Percentiles rank a stretch among this genome's conserved stretches.
Conservation (phyloP, 1,140 invertebrate genomes). For the Hypothenemus hampei region DNA sequence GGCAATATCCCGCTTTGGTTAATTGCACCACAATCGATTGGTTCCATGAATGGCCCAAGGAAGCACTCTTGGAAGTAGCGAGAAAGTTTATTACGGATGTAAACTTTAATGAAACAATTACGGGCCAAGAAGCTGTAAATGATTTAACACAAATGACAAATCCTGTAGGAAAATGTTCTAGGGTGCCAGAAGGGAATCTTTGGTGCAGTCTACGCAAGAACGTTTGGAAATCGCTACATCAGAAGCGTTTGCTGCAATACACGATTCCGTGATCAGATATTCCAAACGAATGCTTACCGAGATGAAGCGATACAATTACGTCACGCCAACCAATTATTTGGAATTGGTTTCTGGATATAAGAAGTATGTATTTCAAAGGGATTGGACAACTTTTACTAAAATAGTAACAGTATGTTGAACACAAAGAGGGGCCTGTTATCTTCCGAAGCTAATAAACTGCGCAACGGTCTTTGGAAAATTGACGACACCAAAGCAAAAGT, state of each 20-base stretch:
- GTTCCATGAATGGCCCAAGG: slow-evolving; percentile 81
- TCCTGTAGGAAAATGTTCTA: slow-evolving; percentile 7
- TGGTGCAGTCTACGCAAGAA: slow-evolving; percentile 55
- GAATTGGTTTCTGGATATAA: slow-evolving; percentile 79
- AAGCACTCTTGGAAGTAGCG: slow-evolving; percentile 80
- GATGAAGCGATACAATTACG: slow-evolving; percentile 77
- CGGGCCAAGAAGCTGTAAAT: slow-evolving; percentile 49
- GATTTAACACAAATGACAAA: neutral
- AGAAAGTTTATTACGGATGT: slow-evolving; percentile 64
- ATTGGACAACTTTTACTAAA: neutral
- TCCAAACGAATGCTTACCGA: slow-evolving; percentile 67
- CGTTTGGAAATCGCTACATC: slow-evolving; percentile 57
- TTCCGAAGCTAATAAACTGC: slow-evolving; percentile 64
- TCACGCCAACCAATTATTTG: slow-evolving; percentile 79
- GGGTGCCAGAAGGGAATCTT: slow-evolving; percentile 31
- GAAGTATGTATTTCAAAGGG: slow-evolving; percentile 49
- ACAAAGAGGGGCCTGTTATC: slow-evolving; percentile 66
- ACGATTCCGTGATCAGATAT: slow-evolving; percentile 66
- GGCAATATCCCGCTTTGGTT: slow-evolving; percentile 79
- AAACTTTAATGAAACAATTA: slow-evolving; percentile 61
- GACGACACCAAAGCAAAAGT: slow-evolving; percentile 71
- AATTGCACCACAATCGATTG: slow-evolving; percentile 85
- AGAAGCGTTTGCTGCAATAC: slow-evolving; percentile 70
- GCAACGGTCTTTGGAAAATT: slow-evolving; percentile 73
- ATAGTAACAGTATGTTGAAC: slow-evolving; percentile 58